These are phyloP conservation scores for Pelobates fuscus DNA, from an alignment of 2,113 vertebrate genomes.

Conservation along the genomic window DNA sequence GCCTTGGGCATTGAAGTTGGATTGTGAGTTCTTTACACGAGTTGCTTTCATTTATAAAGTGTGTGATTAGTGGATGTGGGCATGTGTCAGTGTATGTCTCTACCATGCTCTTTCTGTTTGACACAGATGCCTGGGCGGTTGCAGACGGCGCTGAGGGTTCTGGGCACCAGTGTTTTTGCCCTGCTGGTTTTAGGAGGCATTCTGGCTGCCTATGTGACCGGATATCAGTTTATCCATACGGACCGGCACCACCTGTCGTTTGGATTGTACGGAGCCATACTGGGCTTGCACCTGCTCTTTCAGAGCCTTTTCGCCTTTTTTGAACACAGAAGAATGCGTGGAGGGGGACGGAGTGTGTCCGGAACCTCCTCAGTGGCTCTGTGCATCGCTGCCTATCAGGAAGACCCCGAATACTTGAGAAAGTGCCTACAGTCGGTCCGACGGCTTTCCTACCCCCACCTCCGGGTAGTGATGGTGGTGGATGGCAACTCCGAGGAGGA, in stretches of 20 bases:
- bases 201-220: conserved; percentile 91
- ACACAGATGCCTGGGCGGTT: conserved; percentile 88
- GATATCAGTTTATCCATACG: conserved; percentile 97
- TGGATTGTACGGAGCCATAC: conserved; percentile 93
- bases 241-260: conserved; percentile 98
- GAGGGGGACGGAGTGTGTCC: conserved; percentile 67
- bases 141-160: conserved; percentile 82
- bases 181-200: conserved; percentile 91
- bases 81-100: background rate
- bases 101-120: conserved; percentile 13
- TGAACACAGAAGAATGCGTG: conserved; percentile 90
- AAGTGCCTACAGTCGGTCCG: conserved; percentile 90
- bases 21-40: conserved; percentile 1
- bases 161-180: conserved; percentile 91
- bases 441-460: conserved; percentile 85
- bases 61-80: too few species aligned
- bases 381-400: conserved; percentile 94
- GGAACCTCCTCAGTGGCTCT: conserved; percentile 79
- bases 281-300: conserved; percentile 90
- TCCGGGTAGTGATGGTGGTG: conserved; percentile 96
- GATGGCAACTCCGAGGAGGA: conserved; percentile 91
- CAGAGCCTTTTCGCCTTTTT: conserved; percentile 96
- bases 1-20: background rate
- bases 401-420: conserved; percentile 92
- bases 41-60: conserved; percentile 20